Evolutionary conservation across 2,797 vertebrate species (phyloP).

Genomic region (Hoplostethus atlanticus): DNA sequence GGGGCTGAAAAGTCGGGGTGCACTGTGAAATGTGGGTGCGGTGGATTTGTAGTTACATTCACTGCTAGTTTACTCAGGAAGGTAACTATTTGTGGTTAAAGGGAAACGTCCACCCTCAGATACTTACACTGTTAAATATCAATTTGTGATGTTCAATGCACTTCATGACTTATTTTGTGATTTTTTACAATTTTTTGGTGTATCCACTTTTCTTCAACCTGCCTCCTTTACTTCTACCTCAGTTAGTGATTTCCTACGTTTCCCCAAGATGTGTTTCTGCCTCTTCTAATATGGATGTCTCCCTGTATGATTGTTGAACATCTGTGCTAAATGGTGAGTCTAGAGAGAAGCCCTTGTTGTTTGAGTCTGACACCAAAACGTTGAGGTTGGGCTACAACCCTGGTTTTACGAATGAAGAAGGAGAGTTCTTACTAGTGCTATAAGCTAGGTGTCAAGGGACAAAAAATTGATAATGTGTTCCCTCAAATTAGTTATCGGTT

Average conservation of each 20-base stretch:
- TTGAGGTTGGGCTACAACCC: no score
- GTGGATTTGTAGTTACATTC: not conserved
- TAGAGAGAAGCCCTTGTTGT: not conserved
- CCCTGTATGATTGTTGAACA: constrained; percentile 17
- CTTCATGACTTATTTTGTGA: not conserved
- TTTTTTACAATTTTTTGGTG: not conserved
- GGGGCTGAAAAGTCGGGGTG: constrained; percentile 3
- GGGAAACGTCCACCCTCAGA: not conserved
- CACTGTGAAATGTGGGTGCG: not conserved
- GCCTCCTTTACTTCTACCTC: not conserved
- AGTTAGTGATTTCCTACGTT: not conserved
- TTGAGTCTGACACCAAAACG: not conserved
- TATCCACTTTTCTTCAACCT: not conserved
- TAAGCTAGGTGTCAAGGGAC: no score
- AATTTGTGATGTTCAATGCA: not conserved
- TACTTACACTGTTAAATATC: no score
- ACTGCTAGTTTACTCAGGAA: not conserved
- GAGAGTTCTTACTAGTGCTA: no score
- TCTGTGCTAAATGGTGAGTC: not conserved
- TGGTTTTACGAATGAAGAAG: no score
- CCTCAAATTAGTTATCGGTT: no score
- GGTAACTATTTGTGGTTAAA: not conserved
- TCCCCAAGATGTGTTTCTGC: not conserved
- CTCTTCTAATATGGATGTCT: not conserved
- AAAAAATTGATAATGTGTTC: no score